Evolutionary conservation across 1,140 invertebrate species (phyloP), one percentile per base, ranked within the genome.

Genomic region (Nymphalis io): DNA sequence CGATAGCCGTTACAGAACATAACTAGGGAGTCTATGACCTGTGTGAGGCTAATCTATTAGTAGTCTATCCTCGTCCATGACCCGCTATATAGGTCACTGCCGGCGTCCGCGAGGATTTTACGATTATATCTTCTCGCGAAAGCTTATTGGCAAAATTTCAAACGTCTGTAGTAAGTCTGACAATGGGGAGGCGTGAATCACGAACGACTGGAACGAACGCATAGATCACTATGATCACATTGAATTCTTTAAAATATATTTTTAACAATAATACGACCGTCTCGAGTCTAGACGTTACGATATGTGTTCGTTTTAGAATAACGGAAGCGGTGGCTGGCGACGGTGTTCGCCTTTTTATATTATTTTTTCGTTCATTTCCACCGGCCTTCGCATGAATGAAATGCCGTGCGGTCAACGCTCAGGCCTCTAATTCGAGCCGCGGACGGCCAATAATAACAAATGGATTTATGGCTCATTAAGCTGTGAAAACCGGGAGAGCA

Each of bases 81-180:
- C 88, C 87, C 79, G 64, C 82, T 82, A 88, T 82, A 82, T 84
- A 77, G 87, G 86, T 87, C 87, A 89, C 79, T 87, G 87, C 78
- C 87, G 80, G 69, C 83, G 68, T 61, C 72, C 75, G 77, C 62
- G 75, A 67, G 78, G 78, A 85, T 87, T 89, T 90, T 89, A 90
- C 85, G 88, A 90, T 88, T 81, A 88, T 87, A 79, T 73, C 80
- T 61, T 72, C 73, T 82, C 80, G 82, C 81, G 74, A 88, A 86
- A 87, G 79, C 75, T 75, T 70, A 88, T 90, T 90, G 88, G 88
- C 88, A 90, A 88, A 86, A 90, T 85, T 84, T 74, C 73, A 77
- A 70, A 72, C 81, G 88, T 89, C 88, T 90, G 86, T 90, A 87
- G 87, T 88, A 86, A 75, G 88, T 90, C 88, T 89, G 77, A 88